These are phyloP conservation scores for Druon quercuslanigerum DNA, from an alignment of 1,140 invertebrate genomes.

Conservation along the genomic window DNA sequence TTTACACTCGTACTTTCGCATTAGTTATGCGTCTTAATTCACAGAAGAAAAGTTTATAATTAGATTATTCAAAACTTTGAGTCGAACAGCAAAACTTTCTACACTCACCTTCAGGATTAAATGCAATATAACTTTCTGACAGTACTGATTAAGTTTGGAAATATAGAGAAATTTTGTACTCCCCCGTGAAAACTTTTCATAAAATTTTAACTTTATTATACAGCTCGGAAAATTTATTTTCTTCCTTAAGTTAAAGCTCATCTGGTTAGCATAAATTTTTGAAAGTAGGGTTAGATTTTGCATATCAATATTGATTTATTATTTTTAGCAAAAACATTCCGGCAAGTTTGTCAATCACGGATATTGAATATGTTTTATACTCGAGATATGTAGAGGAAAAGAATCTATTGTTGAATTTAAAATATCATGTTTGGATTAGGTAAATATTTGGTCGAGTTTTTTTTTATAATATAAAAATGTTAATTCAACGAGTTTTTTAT, in stretches of 20 bases:
- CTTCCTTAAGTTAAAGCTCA: background rate
- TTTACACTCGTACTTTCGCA: background rate
- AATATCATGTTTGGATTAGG: no score
- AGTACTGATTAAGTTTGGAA: background rate
- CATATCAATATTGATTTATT: no score
- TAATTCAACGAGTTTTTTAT: no score
- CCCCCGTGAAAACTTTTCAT: background rate
- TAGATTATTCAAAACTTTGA: conserved; percentile 10
- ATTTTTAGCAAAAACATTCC: no score
- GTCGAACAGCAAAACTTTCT: background rate
- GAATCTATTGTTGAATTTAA: no score
- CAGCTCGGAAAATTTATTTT: background rate
- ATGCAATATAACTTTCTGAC: conserved; percentile 8
- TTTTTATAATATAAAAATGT: no score
- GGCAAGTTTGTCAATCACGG: no score
- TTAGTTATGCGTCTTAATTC: background rate
- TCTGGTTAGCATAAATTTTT: background rate
- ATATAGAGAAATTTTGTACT: conserved; percentile 1
- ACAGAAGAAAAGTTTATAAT: background rate
- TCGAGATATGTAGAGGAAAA: no score
- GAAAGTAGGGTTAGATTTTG: background rate
- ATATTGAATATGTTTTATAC: no score
- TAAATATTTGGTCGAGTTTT: no score
- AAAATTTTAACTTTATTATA: no score
- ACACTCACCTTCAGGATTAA: background rate